These are phyloP conservation scores for Magallana ariakensis DNA, from an alignment of 1,140 invertebrate genomes.

Conservation along the genomic window DNA sequence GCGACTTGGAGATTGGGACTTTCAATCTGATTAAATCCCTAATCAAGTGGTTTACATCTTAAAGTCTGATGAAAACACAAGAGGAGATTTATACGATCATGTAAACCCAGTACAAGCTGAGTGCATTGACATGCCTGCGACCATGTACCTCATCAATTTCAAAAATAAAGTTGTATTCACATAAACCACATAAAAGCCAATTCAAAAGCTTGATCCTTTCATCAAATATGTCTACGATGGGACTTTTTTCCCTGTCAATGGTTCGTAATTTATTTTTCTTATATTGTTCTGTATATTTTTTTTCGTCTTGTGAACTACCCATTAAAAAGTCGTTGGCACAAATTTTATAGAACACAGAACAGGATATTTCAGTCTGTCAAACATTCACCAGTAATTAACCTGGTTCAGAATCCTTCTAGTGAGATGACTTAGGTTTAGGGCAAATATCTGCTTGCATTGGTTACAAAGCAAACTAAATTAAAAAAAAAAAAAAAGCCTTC, in stretches of 20 bases:
- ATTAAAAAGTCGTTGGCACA: slow-evolving; percentile 29
- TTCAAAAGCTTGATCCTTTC: neutral
- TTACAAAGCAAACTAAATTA: neutral
- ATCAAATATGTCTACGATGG: slow-evolving; percentile 4
- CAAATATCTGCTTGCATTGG: neutral
- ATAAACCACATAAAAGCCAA: slow-evolving; percentile 16
- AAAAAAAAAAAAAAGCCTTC: neutral
- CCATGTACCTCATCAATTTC: slow-evolving; percentile 23
- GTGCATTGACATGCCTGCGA: neutral
- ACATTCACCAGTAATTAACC: neutral
- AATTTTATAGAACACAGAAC: slow-evolving; percentile 3
- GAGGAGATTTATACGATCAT: slow-evolving; percentile 4
- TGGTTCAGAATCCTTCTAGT: neutral
- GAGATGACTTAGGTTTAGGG: neutral
- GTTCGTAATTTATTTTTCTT: slow-evolving; percentile 4
- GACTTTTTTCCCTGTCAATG: neutral
- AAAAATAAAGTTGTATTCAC: slow-evolving; percentile 21
- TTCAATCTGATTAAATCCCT: slow-evolving; percentile 12
- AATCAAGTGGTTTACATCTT: slow-evolving; percentile 34
- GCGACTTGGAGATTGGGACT: neutral
- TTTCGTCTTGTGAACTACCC: slow-evolving; percentile 24
- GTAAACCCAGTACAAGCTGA: neutral
- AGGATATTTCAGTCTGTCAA: slow-evolving; percentile 8
- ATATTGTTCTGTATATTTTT: neutral
- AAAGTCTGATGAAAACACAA: slow-evolving; percentile 22